These are phyloP conservation scores for Semaprochilodus insignis DNA, from an alignment of 2,797 vertebrate genomes.

Conservation along the genomic window DNA sequence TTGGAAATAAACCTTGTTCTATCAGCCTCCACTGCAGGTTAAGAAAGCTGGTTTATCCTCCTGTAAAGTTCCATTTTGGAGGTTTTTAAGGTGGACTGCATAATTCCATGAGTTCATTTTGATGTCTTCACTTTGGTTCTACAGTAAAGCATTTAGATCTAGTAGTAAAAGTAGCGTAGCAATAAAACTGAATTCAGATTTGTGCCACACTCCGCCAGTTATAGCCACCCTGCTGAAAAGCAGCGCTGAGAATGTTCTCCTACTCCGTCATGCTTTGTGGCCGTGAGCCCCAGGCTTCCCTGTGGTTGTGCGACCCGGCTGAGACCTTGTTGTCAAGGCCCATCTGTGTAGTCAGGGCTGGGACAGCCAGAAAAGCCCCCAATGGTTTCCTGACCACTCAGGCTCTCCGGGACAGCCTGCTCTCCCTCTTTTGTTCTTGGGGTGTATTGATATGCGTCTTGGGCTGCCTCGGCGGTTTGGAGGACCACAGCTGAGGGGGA, in stretches of 20 bases:
- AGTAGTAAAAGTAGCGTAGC: no score
- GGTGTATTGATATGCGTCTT: conserved; percentile 15
- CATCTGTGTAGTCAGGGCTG: conserved; percentile 28
- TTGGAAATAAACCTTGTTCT: no score
- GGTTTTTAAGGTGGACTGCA: no score
- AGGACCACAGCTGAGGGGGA: background rate
- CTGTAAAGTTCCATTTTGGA: no score
- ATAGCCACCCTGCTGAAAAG: background rate
- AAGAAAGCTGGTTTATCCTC: no score
- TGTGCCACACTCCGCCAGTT: no score
- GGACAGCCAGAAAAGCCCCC: background rate
- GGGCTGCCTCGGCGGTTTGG: background rate
- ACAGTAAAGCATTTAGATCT: no score
- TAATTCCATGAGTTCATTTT: no score
- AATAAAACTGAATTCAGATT: no score
- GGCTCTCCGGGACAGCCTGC: background rate
- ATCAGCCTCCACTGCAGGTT: no score
- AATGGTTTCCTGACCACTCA: background rate
- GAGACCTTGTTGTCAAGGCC: conserved; percentile 41
- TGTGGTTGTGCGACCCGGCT: conserved; percentile 34
- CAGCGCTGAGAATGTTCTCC: background rate
- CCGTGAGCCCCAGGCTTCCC: conserved; percentile 22
- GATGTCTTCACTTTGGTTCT: no score
- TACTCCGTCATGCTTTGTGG: conserved; percentile 18
- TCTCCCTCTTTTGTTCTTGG: conserved; percentile 13